These are phyloP conservation scores for Phyto melanocephala DNA, from an alignment of 2,888 invertebrate species.

Conservation along the genomic window DNA sequence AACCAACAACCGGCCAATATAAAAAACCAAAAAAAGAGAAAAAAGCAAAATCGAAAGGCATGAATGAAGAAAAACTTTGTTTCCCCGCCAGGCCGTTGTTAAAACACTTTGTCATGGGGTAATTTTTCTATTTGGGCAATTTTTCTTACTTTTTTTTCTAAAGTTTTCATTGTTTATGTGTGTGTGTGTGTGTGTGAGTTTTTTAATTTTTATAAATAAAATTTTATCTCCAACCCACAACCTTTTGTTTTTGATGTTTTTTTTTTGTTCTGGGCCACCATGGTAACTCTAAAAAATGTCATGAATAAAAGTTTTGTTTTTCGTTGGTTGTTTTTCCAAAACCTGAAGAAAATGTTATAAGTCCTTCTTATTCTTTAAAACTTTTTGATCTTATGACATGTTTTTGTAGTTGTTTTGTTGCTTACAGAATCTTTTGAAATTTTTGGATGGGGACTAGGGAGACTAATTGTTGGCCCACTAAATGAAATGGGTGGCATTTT, in stretches of 20 bases:
- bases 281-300: slow-evolving; percentile 44
- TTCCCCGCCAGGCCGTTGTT: neutral
- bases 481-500: slow-evolving; percentile 58
- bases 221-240: slow-evolving; percentile 3
- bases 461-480: slow-evolving; percentile 13
- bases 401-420: slow-evolving; percentile 9
- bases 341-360: slow-evolving; percentile 21
- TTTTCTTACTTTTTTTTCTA: slow-evolving; percentile 33
- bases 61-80: neutral
- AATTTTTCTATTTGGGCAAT: slow-evolving; percentile 34
- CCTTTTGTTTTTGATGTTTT: slow-evolving; percentile 2
- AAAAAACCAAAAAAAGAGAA: neutral
- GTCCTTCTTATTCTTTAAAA: slow-evolving; percentile 44
- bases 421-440: neutral
- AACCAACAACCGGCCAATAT: neutral
- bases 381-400: slow-evolving; percentile 58
- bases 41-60: slow-evolving; percentile 4
- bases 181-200: slow-evolving; percentile 6
- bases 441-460: neutral
- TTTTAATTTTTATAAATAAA: neutral
- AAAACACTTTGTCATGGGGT: slow-evolving; percentile 35
- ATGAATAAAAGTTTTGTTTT: neutral
- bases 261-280: slow-evolving; percentile 39
- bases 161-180: no score
- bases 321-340: slow-evolving; percentile 18